These are phyloP conservation scores for Chymomyza procnemis DNA, from an alignment of 2,888 invertebrate species.

Conservation along the genomic window DNA sequence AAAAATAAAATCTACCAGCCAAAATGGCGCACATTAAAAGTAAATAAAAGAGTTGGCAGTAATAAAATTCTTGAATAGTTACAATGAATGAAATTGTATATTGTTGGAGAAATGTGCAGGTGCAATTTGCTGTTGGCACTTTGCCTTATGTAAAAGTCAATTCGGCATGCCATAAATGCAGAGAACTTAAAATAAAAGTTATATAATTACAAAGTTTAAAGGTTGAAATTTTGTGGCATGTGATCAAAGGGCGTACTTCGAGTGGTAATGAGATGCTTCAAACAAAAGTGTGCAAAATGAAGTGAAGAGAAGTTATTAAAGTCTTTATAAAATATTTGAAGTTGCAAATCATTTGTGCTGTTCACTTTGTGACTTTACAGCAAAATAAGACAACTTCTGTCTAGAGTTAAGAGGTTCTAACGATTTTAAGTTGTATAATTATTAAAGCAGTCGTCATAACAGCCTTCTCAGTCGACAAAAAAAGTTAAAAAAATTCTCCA, in stretches of 20 bases:
- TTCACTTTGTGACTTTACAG: too few species aligned
- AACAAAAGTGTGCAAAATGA: too few species aligned
- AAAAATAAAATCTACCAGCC: not conserved
- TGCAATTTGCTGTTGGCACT: not conserved
- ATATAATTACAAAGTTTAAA: not conserved
- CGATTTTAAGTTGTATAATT: too few species aligned
- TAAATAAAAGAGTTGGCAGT: not conserved
- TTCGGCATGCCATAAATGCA: not conserved
- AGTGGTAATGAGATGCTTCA: too few species aligned
- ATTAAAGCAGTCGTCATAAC: too few species aligned
- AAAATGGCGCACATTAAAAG: slow-evolving; percentile 2
- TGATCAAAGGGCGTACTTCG: not conserved
- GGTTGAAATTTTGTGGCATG: not conserved
- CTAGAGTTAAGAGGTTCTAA: too few species aligned
- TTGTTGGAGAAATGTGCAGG: not conserved
- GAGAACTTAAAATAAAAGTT: not conserved
- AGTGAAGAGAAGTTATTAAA: too few species aligned
- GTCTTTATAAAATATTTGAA: too few species aligned
- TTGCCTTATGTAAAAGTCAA: not conserved
- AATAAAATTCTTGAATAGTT: not conserved
- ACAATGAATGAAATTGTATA: not conserved
- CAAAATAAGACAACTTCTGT: too few species aligned
- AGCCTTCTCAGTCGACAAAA: too few species aligned
- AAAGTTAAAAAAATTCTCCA: too few species aligned
- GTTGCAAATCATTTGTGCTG: too few species aligned